Percentiles rank a stretch among this genome's conserved stretches.
Conservation (phyloP, 1,140 invertebrate genomes). For the Seison nebaliae region DNA sequence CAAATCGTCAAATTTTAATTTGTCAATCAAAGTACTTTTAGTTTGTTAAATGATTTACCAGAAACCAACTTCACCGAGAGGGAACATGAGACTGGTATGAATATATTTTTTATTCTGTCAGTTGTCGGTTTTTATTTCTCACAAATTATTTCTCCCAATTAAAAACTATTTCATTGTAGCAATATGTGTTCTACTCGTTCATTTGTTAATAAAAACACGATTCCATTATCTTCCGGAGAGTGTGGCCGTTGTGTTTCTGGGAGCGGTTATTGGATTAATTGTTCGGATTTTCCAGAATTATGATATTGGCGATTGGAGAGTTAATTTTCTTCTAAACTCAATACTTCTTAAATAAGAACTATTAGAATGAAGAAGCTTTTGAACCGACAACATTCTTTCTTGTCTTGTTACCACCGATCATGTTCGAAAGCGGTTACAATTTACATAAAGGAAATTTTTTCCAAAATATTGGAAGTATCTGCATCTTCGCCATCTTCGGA, state of each 20-base stretch:
- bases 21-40: too few relatives aligned
- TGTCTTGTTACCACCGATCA: conserved; percentile 80
- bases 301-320: conserved; percentile 69
- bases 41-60: too few relatives aligned
- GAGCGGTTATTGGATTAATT: conserved; percentile 61
- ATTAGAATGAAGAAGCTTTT: conserved; percentile 67
- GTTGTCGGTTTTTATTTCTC: too few relatives aligned
- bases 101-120: too few relatives aligned
- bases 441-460: conserved; percentile 92
- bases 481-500: conserved; percentile 76
- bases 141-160: conserved; percentile 23
- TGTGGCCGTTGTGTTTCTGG: conserved; percentile 80
- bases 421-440: conserved; percentile 95
- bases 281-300: conserved; percentile 57
- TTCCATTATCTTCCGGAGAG: conserved; percentile 87
- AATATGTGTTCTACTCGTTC: conserved; percentile 76
- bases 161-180: too few relatives aligned
- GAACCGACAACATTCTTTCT: conserved; percentile 87
- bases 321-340: background rate
- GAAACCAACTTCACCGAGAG: too few relatives aligned
- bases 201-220: conserved; percentile 69
- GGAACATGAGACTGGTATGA: too few relatives aligned
- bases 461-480: conserved; percentile 66
- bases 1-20: too few relatives aligned
- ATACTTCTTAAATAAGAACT: conserved; percentile 1